A percentile compares a stretch with the other conserved stretches of the same genome.
These are phyloP conservation scores for Garrulus glandarius DNA, from an alignment of 2,797 vertebrate species.

Conservation along the genomic window DNA sequence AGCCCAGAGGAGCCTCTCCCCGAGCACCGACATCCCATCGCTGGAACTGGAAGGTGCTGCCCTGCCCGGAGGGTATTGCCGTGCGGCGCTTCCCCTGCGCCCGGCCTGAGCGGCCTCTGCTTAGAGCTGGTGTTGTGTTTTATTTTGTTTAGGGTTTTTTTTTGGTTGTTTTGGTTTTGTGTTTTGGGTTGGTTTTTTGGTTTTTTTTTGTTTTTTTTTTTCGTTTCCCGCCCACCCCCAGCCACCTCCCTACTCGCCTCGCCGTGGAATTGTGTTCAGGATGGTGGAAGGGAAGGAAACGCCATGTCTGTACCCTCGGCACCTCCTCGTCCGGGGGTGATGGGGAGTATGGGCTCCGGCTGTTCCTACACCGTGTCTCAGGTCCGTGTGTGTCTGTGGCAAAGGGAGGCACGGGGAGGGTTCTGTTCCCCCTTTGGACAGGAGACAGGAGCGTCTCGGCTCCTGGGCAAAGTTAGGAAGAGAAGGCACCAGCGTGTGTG, in stretches of 20 bases:
- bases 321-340: background rate
- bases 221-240: fast-evolving
- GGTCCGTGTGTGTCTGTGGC: fast-evolving
- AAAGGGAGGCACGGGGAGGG: background rate
- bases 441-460: background rate
- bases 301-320: background rate
- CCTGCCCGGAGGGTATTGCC: background rate
- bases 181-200: background rate
- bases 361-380: fast-evolving
- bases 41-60: background rate
- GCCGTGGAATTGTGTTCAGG: fast-evolving
- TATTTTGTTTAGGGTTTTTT: background rate
- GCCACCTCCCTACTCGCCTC: fast-evolving
- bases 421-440: fast-evolving
- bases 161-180: background rate
- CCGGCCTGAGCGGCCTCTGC: background rate
- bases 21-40: background rate
- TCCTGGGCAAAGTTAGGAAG: background rate
- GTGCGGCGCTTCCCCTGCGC: background rate
- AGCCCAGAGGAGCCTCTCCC: background rate
- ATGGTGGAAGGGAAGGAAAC: background rate
- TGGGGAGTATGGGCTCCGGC: fast-evolving
- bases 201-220: no score
- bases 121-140: fast-evolving
- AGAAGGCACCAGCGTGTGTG: background rate